phyloP scores from a whole-genome alignment of 2,113 vertebrate genomes.

The Calyptommatus sinebrachiatus region DNA sequence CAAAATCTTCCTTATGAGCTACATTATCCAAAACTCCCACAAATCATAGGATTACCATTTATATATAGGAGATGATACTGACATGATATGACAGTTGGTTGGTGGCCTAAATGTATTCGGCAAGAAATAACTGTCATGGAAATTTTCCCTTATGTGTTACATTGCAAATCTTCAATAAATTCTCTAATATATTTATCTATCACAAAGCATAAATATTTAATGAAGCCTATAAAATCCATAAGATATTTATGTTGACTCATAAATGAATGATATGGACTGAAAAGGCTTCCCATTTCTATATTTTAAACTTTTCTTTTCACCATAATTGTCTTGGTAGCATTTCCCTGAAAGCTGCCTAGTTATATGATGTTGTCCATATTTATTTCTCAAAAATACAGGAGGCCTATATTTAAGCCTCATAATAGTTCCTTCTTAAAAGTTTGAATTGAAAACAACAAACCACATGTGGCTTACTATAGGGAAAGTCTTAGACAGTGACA shows the following conservation, averaged over 20 bases:
- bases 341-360: background rate
- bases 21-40: background rate
- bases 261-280: conserved; percentile 32
- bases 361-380: background rate
- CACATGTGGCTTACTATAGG: background rate
- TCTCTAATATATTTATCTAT: background rate
- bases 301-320: conserved; percentile 19
- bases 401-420: background rate
- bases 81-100: background rate
- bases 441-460: background rate
- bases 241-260: conserved; percentile 34
- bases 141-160: background rate
- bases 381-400: background rate
- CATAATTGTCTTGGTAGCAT: conserved; percentile 1
- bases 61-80: background rate
- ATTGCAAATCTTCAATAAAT: background rate
- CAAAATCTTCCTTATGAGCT: too few relatives aligned
- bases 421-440: background rate
- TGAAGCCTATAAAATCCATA: conserved; percentile 24
- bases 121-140: conserved; percentile 6
- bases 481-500: background rate
- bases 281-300: conserved; percentile 13
- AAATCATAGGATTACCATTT: background rate
- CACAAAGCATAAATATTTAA: conserved; percentile 37
- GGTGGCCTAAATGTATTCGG: background rate